These are phyloP conservation scores for Rhingia rostrata DNA, from an alignment of 2,888 invertebrate species.

Conservation along the genomic window DNA sequence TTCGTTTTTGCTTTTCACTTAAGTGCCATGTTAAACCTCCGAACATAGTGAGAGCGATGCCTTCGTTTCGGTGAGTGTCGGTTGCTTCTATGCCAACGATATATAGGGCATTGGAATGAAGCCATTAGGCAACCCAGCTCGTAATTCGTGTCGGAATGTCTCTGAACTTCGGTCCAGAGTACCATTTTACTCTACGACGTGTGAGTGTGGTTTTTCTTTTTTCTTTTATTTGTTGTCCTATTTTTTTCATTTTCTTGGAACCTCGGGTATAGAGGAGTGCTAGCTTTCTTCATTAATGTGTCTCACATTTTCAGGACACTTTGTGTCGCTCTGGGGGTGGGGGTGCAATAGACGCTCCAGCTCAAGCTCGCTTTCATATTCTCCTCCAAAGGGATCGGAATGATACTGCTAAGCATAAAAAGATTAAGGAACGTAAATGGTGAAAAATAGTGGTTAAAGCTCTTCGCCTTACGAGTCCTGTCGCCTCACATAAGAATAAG, in stretches of 20 bases:
- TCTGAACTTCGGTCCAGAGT: conserved; percentile 61
- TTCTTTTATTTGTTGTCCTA: conserved; percentile 5
- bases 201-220: conserved; percentile 6
- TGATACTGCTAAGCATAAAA: conserved; percentile 67
- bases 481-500: conserved; percentile 62
- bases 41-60: conserved; percentile 55
- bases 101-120: conserved; percentile 55
- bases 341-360: background rate
- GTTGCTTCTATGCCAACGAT: conserved; percentile 19
- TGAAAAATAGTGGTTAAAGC: conserved; percentile 74
- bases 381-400: conserved; percentile 22
- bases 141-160: conserved; percentile 70
- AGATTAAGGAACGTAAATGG: conserved; percentile 71
- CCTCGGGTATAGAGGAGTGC: conserved; percentile 49
- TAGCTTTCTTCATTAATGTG: conserved; percentile 73
- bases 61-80: conserved; percentile 35
- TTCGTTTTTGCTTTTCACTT: conserved; percentile 71
- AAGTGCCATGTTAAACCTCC: conserved; percentile 73
- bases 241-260: conserved; percentile 19
- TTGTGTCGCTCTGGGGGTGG: conserved; percentile 59
- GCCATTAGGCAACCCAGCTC: conserved; percentile 69
- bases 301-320: conserved; percentile 71
- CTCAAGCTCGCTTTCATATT: conserved; percentile 8
- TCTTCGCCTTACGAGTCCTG: conserved; percentile 49
- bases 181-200: conserved; percentile 24